Conservation (phyloP, 2,113 vertebrate genomes). For the Columba livia region DNA sequence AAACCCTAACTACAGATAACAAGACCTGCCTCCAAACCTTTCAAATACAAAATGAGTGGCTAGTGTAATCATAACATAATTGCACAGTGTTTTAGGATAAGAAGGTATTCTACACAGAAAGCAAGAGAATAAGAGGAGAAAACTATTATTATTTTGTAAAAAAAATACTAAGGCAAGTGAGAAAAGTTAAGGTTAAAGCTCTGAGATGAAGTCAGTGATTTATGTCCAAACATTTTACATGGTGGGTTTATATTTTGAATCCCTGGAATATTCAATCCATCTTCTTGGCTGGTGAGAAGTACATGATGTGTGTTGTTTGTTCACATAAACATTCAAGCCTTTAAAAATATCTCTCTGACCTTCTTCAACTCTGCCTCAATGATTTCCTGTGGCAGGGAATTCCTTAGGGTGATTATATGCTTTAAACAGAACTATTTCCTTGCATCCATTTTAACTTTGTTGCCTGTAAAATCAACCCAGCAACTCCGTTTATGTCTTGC, state of each 20-base stretch:
- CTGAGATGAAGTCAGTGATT: neutral
- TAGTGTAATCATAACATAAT: neutral
- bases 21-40: neutral
- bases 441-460: slow-evolving; percentile 45
- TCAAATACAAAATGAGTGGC: neutral
- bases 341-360: slow-evolving; percentile 55
- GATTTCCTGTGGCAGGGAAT: slow-evolving; percentile 55
- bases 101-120: neutral
- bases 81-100: accelerated
- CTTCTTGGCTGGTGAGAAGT: neutral
- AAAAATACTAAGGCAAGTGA: neutral
- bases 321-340: neutral
- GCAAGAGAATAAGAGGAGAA: neutral
- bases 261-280: neutral
- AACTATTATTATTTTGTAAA: neutral
- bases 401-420: slow-evolving; percentile 50
- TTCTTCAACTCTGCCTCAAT: slow-evolving; percentile 21
- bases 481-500: neutral
- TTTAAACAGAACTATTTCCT: slow-evolving; percentile 58
- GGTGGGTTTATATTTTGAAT: neutral
- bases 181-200: neutral
- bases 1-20: neutral
- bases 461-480: slow-evolving; percentile 14
- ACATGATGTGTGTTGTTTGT: neutral
- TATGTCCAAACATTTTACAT: neutral